phyloP scores from a whole-genome alignment of 2,888 invertebrate genomes.

The Ceratothoa steindachneri region DNA sequence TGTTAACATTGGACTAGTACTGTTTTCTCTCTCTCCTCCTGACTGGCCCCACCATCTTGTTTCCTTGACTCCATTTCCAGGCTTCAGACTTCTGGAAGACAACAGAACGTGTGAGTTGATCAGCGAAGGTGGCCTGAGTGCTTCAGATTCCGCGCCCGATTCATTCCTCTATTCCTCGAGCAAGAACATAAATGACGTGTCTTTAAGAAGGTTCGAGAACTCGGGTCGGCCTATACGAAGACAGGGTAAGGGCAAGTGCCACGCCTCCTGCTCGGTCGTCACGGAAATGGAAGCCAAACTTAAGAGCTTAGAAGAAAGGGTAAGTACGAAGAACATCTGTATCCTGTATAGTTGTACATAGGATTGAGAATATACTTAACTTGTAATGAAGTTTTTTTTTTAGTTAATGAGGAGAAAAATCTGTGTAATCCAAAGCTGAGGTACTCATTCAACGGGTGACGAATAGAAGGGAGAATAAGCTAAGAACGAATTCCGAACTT shows the following conservation, averaged over 20 bases:
- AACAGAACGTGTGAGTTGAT: constrained; percentile 39
- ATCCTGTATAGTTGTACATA: background rate
- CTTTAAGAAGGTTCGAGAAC: background rate
- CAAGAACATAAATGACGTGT: background rate
- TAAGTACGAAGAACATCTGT: too few relatives aligned
- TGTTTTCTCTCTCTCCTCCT: background rate
- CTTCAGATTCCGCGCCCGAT: background rate
- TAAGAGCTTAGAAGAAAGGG: constrained; percentile 37
- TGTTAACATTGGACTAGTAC: background rate
- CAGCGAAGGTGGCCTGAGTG: constrained; percentile 18
- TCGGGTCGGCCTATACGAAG: background rate
- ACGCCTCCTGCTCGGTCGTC: constrained; percentile 35
- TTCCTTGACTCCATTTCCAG: background rate
- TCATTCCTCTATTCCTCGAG: background rate
- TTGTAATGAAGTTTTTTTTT: too few relatives aligned
- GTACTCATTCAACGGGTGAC: too few relatives aligned
- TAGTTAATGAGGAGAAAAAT: too few relatives aligned
- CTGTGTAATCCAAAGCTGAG: too few relatives aligned
- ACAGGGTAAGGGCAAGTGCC: constrained; percentile 18
- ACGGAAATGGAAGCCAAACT: constrained; percentile 32
- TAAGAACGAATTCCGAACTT: too few relatives aligned
- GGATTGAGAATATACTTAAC: background rate
- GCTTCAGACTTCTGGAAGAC: constrained; percentile 25
- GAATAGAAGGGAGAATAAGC: too few relatives aligned
- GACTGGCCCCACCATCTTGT: background rate